Conservation (phyloP, 1,140 invertebrate species). For the Leptinotarsa lineolata region DNA sequence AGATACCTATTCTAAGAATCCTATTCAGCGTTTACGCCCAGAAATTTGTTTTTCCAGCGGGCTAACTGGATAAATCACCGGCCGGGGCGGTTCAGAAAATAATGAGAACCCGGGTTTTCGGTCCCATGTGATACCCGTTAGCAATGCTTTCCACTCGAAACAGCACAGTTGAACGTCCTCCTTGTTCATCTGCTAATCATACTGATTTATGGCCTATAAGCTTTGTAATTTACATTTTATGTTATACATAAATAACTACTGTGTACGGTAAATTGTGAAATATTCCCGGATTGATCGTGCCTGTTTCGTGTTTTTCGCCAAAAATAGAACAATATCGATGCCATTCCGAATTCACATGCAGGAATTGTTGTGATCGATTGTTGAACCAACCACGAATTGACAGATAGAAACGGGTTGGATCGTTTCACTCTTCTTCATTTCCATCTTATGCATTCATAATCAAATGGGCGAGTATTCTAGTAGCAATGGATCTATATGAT, state of each 20-base stretch:
- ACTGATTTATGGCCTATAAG: slow-evolving; percentile 38
- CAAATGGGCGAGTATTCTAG: too few species aligned
- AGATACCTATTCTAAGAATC: background rate
- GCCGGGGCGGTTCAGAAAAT: slow-evolving; percentile 24
- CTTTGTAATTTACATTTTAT: slow-evolving; percentile 30
- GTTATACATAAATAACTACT: slow-evolving; percentile 24
- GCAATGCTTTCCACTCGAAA: slow-evolving; percentile 28
- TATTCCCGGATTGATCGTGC: background rate
- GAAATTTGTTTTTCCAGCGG: slow-evolving; percentile 20
- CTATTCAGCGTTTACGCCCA: background rate
- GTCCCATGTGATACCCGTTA: slow-evolving; percentile 37
- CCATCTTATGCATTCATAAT: too few species aligned
- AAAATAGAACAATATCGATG: background rate
- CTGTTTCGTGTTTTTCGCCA: background rate
- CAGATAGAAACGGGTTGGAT: too few species aligned
- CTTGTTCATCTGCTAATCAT: slow-evolving; percentile 40
- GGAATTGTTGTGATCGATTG: background rate
- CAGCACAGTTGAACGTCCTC: slow-evolving; percentile 13
- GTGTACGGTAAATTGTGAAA: slow-evolving; percentile 1
- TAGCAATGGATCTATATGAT: too few species aligned
- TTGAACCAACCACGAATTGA: background rate
- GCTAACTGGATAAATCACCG: slow-evolving; percentile 21
- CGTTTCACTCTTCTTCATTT: too few species aligned
- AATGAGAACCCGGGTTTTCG: slow-evolving; percentile 30
- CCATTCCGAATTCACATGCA: background rate